Evolutionary conservation across 1,140 invertebrate genomes (phyloP).

Genomic region (Pemphigus obesinymphae): DNA sequence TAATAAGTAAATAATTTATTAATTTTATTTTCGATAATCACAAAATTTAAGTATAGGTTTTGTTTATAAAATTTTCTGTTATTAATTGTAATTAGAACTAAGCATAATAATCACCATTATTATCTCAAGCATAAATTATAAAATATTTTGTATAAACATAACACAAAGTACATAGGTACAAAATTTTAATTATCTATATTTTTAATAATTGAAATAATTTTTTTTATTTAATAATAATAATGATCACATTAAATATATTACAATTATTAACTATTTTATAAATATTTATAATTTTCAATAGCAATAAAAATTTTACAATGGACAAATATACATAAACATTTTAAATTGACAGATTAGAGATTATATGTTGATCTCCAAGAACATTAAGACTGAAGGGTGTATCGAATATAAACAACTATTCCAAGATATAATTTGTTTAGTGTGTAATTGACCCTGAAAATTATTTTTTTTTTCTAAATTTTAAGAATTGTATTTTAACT

Average conservation of each 20-base stretch:
- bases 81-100: background rate
- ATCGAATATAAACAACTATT: background rate
- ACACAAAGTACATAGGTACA: background rate
- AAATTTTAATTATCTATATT: background rate
- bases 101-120: background rate
- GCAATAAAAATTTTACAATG: conserved; percentile 6
- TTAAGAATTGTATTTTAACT: background rate
- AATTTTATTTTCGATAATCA: background rate
- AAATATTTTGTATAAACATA: background rate
- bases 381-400: background rate
- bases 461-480: background rate
- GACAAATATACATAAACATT: background rate
- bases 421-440: background rate
- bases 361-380: background rate
- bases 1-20: background rate
- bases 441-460: background rate
- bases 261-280: conserved; percentile 2
- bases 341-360: background rate
- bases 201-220: background rate
- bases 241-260: background rate
- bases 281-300: conserved; percentile 29
- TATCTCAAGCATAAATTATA: background rate
- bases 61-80: background rate
- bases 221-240: background rate
- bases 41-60: background rate